A percentile compares a stretch with the other conserved stretches of the same genome.
phyloP scores from a whole-genome alignment of 2,113 vertebrate species.

The Canis aureus region DNA sequence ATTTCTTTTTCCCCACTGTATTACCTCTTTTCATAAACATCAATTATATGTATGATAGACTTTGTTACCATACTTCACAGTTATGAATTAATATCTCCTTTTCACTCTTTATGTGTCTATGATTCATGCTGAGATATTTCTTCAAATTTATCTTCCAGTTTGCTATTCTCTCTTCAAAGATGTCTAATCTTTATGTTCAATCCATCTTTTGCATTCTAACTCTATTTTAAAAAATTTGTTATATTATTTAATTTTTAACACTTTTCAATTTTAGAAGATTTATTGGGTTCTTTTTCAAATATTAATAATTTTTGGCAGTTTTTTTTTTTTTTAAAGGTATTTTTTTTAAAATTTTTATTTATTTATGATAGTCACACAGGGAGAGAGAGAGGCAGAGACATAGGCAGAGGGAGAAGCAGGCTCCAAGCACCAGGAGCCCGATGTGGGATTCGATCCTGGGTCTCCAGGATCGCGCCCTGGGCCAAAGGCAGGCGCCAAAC shows the following conservation, averaged over 20 bases:
- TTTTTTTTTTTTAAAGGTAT: too few relatives aligned
- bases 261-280: neutral
- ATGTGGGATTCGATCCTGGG: too few relatives aligned
- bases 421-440: too few relatives aligned
- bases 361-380: too few relatives aligned
- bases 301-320: neutral
- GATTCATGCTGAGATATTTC: neutral
- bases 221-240: neutral
- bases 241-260: neutral
- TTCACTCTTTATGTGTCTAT: neutral
- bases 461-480: too few relatives aligned
- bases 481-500: too few relatives aligned
- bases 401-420: too few relatives aligned
- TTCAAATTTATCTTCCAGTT: neutral
- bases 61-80: neutral
- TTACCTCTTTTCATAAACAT: neutral
- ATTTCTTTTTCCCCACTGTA: neutral
- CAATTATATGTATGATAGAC: neutral
- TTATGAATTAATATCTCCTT: neutral
- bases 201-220: neutral
- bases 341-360: too few relatives aligned
- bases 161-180: neutral
- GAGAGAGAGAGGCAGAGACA: too few relatives aligned
- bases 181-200: neutral
- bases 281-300: neutral